phyloP scores from a whole-genome alignment of 2,797 vertebrate genomes.

The Natrix natrix region DNA sequence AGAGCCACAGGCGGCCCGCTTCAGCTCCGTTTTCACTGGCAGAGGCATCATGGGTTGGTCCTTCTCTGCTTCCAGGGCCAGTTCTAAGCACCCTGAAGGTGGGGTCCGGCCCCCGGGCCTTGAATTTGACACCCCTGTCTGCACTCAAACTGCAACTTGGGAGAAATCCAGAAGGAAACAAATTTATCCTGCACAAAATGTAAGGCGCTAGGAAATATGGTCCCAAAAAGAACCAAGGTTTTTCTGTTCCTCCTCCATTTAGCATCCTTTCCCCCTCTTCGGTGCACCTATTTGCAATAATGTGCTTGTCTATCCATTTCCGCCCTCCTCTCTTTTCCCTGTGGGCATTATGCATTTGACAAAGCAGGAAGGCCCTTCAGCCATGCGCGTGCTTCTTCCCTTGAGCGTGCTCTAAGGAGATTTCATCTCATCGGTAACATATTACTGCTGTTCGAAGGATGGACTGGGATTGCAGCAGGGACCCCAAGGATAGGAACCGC shows the following conservation, averaged over 20 bases:
- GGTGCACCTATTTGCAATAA: neutral
- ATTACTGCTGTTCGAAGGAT: neutral
- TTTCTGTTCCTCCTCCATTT: neutral
- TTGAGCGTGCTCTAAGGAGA: neutral
- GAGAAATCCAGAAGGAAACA: neutral
- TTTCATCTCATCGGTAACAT: neutral
- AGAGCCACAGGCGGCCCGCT: rapidly evolving
- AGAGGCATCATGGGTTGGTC: too few species aligned
- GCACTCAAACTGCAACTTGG: neutral
- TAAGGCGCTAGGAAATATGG: neutral
- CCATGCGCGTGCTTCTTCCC: too few species aligned
- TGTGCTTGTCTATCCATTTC: neutral
- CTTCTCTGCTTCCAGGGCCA: too few species aligned
- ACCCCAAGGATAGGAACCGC: neutral
- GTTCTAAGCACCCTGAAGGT: too few species aligned
- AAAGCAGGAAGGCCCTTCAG: neutral
- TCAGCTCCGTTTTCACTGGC: too few species aligned
- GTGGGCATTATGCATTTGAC: neutral
- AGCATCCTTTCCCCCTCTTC: neutral
- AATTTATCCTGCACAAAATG: neutral
- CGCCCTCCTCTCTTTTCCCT: neutral
- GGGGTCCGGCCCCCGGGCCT: too few species aligned
- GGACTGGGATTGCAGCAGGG: neutral
- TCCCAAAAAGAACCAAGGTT: neutral
- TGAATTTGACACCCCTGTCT: too few species aligned